Evolutionary conservation across 2,888 invertebrate genomes (phyloP).

Genomic region (Cetonia aurata): DNA sequence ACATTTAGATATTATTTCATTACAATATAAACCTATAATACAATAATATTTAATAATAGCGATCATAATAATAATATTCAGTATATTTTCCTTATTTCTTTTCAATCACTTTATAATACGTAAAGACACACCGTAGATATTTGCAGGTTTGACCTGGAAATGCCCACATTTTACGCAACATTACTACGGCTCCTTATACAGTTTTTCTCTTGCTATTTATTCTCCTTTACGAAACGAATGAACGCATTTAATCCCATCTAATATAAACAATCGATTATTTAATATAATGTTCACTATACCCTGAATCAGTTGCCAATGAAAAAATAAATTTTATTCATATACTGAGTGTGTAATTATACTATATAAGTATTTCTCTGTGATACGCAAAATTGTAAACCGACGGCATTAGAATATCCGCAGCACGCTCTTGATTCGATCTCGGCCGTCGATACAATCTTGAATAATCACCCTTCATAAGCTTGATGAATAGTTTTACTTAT

Average conservation of each 20-base stretch:
- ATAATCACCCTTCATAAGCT: neutral
- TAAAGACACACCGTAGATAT: slow-evolving; percentile 6
- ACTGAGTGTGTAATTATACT: neutral
- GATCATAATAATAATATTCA: slow-evolving; percentile 25
- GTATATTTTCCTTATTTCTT: slow-evolving; percentile 48
- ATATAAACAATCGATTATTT: slow-evolving; percentile 22
- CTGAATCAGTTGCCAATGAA: slow-evolving; percentile 61
- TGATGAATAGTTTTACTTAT: slow-evolving; percentile 8
- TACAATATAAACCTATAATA: slow-evolving; percentile 58
- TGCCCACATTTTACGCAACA: neutral
- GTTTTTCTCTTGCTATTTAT: slow-evolving; percentile 9
- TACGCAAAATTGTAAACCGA: too few species aligned
- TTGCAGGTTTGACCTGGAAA: too few species aligned
- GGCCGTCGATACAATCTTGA: neutral
- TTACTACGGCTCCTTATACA: slow-evolving; percentile 32
- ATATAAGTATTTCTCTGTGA: too few species aligned
- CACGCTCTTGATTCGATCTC: neutral
- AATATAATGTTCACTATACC: slow-evolving; percentile 55
- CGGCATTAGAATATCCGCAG: neutral
- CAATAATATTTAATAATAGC: slow-evolving; percentile 14
- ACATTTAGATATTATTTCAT: slow-evolving; percentile 59
- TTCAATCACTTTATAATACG: slow-evolving; percentile 44
- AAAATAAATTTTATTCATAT: slow-evolving; percentile 46
- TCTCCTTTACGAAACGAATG: slow-evolving; percentile 2
- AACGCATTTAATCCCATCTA: neutral